A percentile compares a stretch with the other conserved stretches of the same genome.
These are phyloP conservation scores for Torymus texanus DNA, from an alignment of 2,888 invertebrate genomes.

Conservation along the genomic window DNA sequence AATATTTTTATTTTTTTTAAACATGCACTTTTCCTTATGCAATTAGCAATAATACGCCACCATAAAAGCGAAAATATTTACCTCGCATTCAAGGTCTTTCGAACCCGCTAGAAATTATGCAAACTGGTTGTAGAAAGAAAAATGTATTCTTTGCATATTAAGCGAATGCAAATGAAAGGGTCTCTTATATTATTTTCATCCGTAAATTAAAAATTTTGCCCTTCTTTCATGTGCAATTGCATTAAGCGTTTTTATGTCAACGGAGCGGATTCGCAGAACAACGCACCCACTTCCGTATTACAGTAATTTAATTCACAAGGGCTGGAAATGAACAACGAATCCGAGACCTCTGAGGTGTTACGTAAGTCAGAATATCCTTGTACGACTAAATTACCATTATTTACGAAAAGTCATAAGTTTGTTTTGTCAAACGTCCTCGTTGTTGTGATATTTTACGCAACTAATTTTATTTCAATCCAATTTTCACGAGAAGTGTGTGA, in stretches of 20 bases:
- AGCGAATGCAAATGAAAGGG: neutral
- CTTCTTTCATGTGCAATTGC: no score
- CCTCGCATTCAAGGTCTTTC: neutral
- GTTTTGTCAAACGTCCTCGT: no score
- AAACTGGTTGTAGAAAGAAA: neutral
- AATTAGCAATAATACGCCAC: neutral
- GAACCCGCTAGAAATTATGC: constrained; percentile 5
- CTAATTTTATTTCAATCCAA: no score
- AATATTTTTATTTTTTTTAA: no score
- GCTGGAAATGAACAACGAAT: neutral
- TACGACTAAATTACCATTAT: no score
- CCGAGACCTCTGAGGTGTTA: no score
- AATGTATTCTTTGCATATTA: neutral
- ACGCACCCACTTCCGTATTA: neutral
- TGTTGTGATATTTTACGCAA: no score
- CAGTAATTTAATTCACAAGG: constrained; percentile 12
- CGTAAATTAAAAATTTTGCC: neutral
- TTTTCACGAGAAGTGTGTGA: no score
- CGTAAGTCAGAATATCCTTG: no score
- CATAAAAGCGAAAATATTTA: neutral
- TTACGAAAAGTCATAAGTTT: no score
- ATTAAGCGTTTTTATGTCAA: constrained; percentile 12
- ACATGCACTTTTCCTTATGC: neutral
- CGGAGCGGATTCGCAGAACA: constrained; percentile 5
- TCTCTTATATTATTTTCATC: neutral